phyloP scores from a whole-genome alignment of 37 sponge, comb jelly and placozoan genomes.

The Ianthella basta region DNA sequence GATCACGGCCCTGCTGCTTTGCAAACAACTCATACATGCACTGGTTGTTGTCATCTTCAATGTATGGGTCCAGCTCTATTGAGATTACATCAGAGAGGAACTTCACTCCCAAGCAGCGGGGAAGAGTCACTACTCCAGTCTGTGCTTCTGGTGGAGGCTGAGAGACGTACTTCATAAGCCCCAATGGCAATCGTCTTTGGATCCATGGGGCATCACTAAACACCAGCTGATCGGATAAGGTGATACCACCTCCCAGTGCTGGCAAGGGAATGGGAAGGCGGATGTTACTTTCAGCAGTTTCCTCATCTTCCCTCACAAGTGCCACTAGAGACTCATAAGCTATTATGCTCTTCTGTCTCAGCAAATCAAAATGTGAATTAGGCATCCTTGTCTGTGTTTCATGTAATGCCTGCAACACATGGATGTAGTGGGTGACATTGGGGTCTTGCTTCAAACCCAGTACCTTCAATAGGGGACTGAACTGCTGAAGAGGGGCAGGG shows the following conservation, averaged over 20 bases:
- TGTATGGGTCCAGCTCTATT: constrained; percentile 27
- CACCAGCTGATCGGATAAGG: neutral
- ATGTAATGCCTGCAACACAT: neutral
- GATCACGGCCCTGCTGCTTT: neutral
- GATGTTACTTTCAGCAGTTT: neutral
- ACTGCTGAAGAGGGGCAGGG: neutral
- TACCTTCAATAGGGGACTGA: neutral
- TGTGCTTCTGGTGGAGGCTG: neutral
- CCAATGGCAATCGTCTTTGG: neutral
- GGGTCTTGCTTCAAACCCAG: neutral
- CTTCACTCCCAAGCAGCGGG: neutral
- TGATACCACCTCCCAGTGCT: neutral
- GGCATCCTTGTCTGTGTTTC: neutral
- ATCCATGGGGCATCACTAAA: constrained; percentile 11
- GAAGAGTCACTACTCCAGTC: neutral
- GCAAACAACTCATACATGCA: constrained; percentile 39
- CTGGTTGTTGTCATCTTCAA: neutral
- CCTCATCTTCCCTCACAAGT: neutral
- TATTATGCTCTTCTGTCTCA: neutral
- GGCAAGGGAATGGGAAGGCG: neutral
- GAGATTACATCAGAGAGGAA: neutral
- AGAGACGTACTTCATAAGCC: neutral
- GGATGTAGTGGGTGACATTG: neutral
- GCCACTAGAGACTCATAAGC: constrained; percentile 8
- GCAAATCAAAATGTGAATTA: too few species aligned